Evolutionary conservation across 2,888 invertebrate genomes (phyloP).

Genomic region (Acleris literana): DNA sequence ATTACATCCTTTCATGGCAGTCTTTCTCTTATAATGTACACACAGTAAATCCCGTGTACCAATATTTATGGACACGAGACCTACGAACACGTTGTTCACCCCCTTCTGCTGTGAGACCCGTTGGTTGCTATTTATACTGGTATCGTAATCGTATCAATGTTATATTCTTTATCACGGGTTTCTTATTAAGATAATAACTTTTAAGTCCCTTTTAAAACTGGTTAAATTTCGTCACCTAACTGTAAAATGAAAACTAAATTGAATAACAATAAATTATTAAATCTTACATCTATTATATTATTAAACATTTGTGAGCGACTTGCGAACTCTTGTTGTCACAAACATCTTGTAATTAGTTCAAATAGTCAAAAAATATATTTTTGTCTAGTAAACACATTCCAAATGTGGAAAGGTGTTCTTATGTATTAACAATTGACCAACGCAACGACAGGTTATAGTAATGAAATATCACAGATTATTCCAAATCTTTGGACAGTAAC

Average conservation of each 20-base stretch:
- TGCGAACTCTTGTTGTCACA: conserved; percentile 76
- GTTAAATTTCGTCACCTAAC: conserved; percentile 82
- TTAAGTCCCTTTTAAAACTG: conserved; percentile 80
- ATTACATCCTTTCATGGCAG: conserved; percentile 77
- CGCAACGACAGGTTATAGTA: conserved; percentile 81
- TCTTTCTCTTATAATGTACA: conserved; percentile 81
- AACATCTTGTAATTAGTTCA: conserved; percentile 78
- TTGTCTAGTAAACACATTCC: conserved; percentile 78
- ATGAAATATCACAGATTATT: conserved; percentile 84
- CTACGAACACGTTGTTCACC: conserved; percentile 76
- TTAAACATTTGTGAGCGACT: conserved; percentile 77
- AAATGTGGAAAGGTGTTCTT: conserved; percentile 67
- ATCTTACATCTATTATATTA: conserved; percentile 81
- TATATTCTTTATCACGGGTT: conserved; percentile 64
- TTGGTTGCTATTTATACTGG: conserved; percentile 61
- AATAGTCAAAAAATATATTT: conserved; percentile 84
- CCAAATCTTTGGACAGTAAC: conserved; percentile 82
- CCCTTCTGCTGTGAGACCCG: conserved; percentile 66
- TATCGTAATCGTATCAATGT: conserved; percentile 43
- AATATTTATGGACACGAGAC: conserved; percentile 64
- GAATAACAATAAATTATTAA: conserved; percentile 83
- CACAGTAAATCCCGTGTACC: conserved; percentile 72
- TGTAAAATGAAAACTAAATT: conserved; percentile 80
- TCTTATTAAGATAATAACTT: conserved; percentile 79
- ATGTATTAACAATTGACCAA: conserved; percentile 83